phyloP scores from a whole-genome alignment of 2,797 vertebrate species.

The Sebastes trivittatus region DNA sequence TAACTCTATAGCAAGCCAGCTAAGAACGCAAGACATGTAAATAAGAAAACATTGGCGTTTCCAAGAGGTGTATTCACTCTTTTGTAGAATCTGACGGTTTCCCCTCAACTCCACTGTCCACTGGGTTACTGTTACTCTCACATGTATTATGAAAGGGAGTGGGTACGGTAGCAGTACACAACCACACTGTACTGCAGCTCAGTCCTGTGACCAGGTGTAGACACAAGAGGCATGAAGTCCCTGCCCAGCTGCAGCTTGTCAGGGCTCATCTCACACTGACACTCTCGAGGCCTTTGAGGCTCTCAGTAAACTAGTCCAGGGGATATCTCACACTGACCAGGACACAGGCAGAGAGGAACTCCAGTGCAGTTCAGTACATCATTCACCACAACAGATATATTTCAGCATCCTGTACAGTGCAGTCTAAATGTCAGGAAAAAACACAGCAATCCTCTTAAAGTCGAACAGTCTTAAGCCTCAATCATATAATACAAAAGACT shows the following conservation, averaged over 20 bases:
- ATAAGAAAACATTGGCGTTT: not conserved
- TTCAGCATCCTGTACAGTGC: not conserved
- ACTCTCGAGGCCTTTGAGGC: slow-evolving; percentile 49
- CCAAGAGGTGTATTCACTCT: not conserved
- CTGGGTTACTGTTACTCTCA: not conserved
- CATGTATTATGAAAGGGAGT: not conserved
- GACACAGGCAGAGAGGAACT: slow-evolving; percentile 5
- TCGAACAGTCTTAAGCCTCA: not conserved
- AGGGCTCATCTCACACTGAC: slow-evolving; percentile 34
- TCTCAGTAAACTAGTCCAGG: slow-evolving; percentile 52
- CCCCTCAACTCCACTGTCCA: not conserved
- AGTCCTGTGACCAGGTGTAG: slow-evolving; percentile 4
- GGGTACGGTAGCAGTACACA: not conserved
- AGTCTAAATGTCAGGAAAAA: slow-evolving; percentile 12
- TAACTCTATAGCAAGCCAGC: not conserved
- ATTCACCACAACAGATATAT: not conserved
- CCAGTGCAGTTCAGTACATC: not conserved
- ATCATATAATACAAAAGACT: not conserved
- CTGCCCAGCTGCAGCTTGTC: slow-evolving; percentile 51
- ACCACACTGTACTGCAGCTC: not conserved
- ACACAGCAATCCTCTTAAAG: not conserved
- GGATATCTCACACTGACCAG: slow-evolving; percentile 35
- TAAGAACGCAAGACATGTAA: not conserved
- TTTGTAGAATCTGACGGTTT: not conserved
- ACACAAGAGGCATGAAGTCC: slow-evolving; percentile 45